Base-by-base conservation (phyloP, 2,888 invertebrate genomes). In the Trissonchulus latispiculum region DNA sequence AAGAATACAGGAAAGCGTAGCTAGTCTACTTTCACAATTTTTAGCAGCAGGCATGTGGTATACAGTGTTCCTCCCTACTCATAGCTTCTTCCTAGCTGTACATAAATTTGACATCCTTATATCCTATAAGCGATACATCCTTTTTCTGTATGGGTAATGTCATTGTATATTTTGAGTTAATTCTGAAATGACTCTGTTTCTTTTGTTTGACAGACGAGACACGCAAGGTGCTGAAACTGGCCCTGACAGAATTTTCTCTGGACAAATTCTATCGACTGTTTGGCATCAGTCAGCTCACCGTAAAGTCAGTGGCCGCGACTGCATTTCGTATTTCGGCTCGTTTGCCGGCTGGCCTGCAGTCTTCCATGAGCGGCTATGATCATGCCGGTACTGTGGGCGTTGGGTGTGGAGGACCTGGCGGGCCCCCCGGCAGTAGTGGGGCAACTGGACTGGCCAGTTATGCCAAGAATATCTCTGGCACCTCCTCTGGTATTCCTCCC, bases 191-290 rank as follows among this genome's bases (percentile, higher is more conserved):
- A n/a, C n/a, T n/a, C n/a, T n/a, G n/a, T n/a, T n/a, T n/a, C n/a
- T n/a, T n/a, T n/a, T 28, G 36, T 73, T 76, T 83, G 78, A 62
- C 86, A 87, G 96, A 95, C 87, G 94, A 95, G 80, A 93, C 95
- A 0, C 91, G 93, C 79, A 88, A 94, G 73, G 91, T 95, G 0
- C 86, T 97, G 32, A 89, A 94, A 75, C 88, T 96, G 79, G 94
- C 94, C 15, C 86, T 97, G 75, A 95, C 96, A 81, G 96, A 97
- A 84, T 96, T 97, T 85, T 95, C 95, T 0, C 85, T 97, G 76
- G 93, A 95, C 1, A 96, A 97, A 86, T 97, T 95, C 86, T 96
- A 96, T 85, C 88, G 94, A 77, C 88, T 97, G 77, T 97, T 97
- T 83, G 97, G 96, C 70, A 95, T 97, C 78, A 95, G 95, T 78